phyloP scores from a whole-genome alignment of 2,888 invertebrate species.

The Trichopria drosophilae region DNA sequence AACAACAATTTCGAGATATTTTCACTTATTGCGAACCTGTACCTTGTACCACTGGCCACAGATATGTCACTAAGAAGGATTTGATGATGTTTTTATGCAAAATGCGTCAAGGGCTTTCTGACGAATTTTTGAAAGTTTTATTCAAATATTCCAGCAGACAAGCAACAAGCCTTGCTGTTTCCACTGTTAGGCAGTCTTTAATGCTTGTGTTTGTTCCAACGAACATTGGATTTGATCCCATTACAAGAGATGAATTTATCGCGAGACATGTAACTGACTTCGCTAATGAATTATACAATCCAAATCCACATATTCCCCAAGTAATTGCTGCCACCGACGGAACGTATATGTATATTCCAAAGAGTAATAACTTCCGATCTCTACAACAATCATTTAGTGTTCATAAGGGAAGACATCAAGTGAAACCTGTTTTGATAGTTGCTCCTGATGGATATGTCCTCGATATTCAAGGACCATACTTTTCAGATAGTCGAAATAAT shows the following conservation, averaged over 20 bases:
- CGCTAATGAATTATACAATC: conserved; percentile 19
- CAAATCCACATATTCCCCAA: conserved; percentile 2
- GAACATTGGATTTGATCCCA: conserved; percentile 20
- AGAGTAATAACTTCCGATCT: conserved; percentile 12
- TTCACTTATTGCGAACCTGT: not conserved
- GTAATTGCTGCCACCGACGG: conserved; percentile 16
- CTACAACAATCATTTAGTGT: conserved; percentile 15
- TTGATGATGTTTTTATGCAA: conserved; percentile 22
- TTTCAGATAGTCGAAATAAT: conserved; percentile 15
- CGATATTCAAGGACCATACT: conserved; percentile 21
- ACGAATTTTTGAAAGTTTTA: conserved; percentile 23
- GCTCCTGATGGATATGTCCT: conserved; percentile 23
- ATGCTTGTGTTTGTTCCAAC: conserved; percentile 16
- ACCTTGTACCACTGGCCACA: too few relatives aligned
- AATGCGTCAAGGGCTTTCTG: conserved; percentile 16
- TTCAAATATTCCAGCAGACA: conserved; percentile 18
- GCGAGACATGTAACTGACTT: conserved; percentile 17
- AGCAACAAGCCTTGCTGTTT: conserved; percentile 4
- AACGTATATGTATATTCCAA: conserved; percentile 18
- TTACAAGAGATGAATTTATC: conserved; percentile 14
- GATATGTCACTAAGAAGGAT: conserved; percentile 10
- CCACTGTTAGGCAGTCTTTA: conserved; percentile 11
- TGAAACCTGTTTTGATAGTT: conserved; percentile 24
- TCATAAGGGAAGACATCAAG: conserved; percentile 14
- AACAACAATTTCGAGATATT: conserved; percentile 10